Evolutionary conservation across 2,113 vertebrate species (phyloP).

Genomic region (Gobio gobio): DNA sequence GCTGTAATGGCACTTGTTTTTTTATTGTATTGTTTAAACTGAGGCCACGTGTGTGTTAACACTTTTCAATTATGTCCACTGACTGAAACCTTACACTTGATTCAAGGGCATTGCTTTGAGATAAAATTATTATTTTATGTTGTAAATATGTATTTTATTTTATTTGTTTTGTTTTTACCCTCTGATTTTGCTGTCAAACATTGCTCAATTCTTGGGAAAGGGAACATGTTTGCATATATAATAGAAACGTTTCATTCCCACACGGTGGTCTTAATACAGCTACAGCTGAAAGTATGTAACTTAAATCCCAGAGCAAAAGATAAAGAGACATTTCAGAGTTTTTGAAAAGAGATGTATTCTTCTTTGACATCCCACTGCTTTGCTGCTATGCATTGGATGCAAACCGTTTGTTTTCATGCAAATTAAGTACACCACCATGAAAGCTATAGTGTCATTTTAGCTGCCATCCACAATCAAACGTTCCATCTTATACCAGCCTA

Average conservation of each 20-base stretch:
- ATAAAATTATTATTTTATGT: conserved; percentile 35
- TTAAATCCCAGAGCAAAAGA: conserved; percentile 7
- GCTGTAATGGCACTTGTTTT: conserved; percentile 24
- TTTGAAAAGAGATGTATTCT: conserved; percentile 35
- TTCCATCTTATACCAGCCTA: conserved; percentile 18
- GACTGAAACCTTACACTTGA: conserved; percentile 48
- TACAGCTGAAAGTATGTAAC: conserved; percentile 38
- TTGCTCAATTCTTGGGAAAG: neutral
- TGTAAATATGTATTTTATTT: conserved; percentile 43
- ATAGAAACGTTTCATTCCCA: conserved; percentile 33
- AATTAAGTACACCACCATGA: conserved; percentile 32
- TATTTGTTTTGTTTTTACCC: conserved; percentile 1
- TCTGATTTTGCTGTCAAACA: conserved; percentile 29
- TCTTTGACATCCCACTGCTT: conserved; percentile 34
- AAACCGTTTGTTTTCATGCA: conserved; percentile 27
- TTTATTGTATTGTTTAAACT: conserved; percentile 16
- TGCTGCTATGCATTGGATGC: conserved; percentile 45
- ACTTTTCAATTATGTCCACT: conserved; percentile 35
- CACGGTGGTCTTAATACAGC: conserved; percentile 29
- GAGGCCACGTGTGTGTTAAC: conserved; percentile 13
- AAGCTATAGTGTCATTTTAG: conserved; percentile 33
- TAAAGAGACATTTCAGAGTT: conserved; percentile 22
- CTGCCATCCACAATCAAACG: conserved; percentile 18
- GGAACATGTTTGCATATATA: conserved; percentile 37
- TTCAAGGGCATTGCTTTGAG: conserved; percentile 38